Conservation (phyloP, 2,797 vertebrate species). For the Sebastes cheni region DNA sequence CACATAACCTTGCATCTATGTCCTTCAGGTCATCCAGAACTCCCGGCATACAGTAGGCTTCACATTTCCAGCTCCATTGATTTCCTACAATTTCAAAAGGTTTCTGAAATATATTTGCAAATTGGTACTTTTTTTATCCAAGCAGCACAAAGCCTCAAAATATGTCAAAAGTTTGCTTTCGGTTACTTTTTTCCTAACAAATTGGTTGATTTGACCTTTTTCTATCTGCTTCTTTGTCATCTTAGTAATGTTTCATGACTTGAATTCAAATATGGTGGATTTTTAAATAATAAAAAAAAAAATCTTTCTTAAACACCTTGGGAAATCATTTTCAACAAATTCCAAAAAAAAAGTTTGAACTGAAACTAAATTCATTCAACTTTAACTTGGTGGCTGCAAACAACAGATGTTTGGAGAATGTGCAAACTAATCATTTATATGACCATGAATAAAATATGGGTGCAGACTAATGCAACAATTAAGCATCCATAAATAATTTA, state of each 20-base stretch:
- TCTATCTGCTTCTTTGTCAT: neutral
- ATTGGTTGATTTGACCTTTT: neutral
- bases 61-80: neutral
- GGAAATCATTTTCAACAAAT: neutral
- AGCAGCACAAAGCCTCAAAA: neutral
- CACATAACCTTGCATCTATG: neutral
- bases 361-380: neutral
- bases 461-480: conserved; percentile 8
- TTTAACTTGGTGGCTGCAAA: neutral
- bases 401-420: conserved; percentile 18
- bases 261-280: neutral
- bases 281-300: neutral
- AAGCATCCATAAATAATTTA: conserved; percentile 10
- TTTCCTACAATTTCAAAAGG: neutral
- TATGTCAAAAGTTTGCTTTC: neutral
- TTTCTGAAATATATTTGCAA: neutral
- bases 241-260: neutral
- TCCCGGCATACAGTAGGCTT: neutral
- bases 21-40: neutral
- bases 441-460: conserved; percentile 18
- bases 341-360: neutral
- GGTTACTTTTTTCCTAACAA: neutral
- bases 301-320: too few relatives aligned
- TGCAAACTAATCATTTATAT: conserved; percentile 9
- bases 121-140: neutral